These are phyloP conservation scores for Cliona cf. orientalis DNA, from an alignment of 37 sponge, comb jelly and placozoan genomes.

Conservation along the genomic window DNA sequence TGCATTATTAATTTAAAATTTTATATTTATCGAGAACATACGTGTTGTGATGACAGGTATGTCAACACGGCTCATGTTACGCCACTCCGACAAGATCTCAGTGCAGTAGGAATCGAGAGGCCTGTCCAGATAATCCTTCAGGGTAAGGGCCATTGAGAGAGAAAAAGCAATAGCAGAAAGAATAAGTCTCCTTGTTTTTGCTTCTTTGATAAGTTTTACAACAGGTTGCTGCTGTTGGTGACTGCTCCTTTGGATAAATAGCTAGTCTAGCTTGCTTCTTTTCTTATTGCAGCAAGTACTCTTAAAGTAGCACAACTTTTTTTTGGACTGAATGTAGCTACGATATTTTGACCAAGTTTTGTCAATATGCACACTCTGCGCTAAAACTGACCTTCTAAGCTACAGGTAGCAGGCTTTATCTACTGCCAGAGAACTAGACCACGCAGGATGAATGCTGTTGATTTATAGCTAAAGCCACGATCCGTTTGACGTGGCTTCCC, in stretches of 20 bases:
- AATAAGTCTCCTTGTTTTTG: background rate
- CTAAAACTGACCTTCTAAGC: no score
- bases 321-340: no score
- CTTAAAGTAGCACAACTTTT: no score
- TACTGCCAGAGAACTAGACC: no score
- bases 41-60: conserved; percentile 11
- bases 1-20: no score
- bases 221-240: background rate
- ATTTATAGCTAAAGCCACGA: no score
- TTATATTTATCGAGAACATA: background rate
- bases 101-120: conserved; percentile 59
- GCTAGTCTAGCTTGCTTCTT: background rate
- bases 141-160: conserved; percentile 27
- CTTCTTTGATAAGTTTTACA: background rate
- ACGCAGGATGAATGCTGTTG: no score
- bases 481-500: no score
- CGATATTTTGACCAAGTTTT: no score
- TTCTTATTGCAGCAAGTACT: no score
- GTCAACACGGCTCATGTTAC: conserved; percentile 32
- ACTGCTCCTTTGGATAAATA: background rate
- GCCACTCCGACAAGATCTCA: conserved; percentile 58
- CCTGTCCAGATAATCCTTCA: conserved; percentile 52
- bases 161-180: background rate
- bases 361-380: no score
- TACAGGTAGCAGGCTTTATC: no score